phyloP scores from a whole-genome alignment of 2,113 vertebrate genomes.

The Jacana jacana region DNA sequence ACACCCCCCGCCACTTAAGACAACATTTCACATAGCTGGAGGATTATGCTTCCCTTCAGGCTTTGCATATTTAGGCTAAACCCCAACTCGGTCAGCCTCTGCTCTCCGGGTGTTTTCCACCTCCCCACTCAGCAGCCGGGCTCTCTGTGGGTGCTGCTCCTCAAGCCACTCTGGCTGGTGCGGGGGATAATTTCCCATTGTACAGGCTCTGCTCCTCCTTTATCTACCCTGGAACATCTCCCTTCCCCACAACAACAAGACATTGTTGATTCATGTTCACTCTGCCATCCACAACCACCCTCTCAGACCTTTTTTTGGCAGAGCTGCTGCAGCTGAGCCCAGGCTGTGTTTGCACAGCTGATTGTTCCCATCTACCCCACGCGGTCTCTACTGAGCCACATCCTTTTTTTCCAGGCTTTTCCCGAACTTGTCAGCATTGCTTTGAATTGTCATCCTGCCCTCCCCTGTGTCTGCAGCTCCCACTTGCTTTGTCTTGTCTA shows the following conservation, averaged over 20 bases:
- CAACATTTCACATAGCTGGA: neutral
- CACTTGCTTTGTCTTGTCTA: neutral
- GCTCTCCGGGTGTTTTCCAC: neutral
- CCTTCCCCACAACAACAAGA: neutral
- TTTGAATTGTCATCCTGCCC: neutral
- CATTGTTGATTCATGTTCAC: neutral
- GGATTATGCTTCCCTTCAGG: neutral
- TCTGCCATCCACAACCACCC: neutral
- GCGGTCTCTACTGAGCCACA: neutral
- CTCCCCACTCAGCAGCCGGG: neutral
- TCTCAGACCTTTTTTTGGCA: slow-evolving; percentile 7
- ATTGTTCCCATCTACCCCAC: neutral
- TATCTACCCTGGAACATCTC: neutral
- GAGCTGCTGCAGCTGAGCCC: neutral
- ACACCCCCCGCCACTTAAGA: neutral
- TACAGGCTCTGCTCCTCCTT: neutral
- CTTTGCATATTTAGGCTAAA: neutral
- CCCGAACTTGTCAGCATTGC: neutral
- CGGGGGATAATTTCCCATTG: neutral
- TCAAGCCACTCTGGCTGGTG: neutral
- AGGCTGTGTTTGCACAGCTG: slow-evolving; percentile 35
- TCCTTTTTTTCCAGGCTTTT: neutral
- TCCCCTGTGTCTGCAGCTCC: neutral
- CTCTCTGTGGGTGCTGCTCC: neutral
- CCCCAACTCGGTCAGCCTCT: neutral